phyloP scores from a whole-genome alignment of 1,140 invertebrate genomes.

The Tribolium madens region DNA sequence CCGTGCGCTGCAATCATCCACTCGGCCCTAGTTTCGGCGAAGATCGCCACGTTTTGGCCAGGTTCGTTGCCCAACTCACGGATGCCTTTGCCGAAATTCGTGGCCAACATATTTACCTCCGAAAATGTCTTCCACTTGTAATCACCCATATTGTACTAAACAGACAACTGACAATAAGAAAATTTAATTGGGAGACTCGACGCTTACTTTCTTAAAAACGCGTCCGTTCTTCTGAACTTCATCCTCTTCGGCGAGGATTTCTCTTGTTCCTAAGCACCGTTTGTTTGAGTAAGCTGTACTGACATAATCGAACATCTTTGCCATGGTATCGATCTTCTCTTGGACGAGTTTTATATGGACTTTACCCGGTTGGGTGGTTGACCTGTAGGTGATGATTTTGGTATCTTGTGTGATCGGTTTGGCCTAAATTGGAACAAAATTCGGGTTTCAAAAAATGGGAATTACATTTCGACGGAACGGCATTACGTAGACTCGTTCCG shows the following conservation, averaged over 20 bases:
- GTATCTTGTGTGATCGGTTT: constrained; percentile 70
- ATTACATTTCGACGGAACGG: neutral
- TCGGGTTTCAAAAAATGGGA: neutral
- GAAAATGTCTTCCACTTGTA: constrained; percentile 92
- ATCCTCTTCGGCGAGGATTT: constrained; percentile 93
- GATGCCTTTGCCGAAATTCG: constrained; percentile 84
- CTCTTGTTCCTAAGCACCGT: constrained; percentile 89
- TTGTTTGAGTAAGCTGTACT: constrained; percentile 78
- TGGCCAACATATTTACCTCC: constrained; percentile 81
- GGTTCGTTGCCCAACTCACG: constrained; percentile 71
- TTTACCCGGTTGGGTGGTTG: constrained; percentile 74
- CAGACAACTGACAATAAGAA: constrained; percentile 49
- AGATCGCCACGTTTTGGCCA: constrained; percentile 84
- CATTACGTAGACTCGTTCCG: neutral
- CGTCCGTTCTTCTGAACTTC: constrained; percentile 93
- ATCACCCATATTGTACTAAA: constrained; percentile 89
- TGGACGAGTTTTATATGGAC: constrained; percentile 79
- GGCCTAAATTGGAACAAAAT: constrained; percentile 64
- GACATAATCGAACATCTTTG: constrained; percentile 86
- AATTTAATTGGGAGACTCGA: neutral
- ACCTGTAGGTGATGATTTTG: constrained; percentile 78
- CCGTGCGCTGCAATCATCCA: constrained; percentile 97
- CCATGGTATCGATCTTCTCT: constrained; percentile 87
- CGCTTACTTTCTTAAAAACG: constrained; percentile 91
- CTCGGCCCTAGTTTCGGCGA: constrained; percentile 96